Evolutionary conservation across 2,113 vertebrate genomes (phyloP).

Genomic region (Atherinomorus stipes): DNA sequence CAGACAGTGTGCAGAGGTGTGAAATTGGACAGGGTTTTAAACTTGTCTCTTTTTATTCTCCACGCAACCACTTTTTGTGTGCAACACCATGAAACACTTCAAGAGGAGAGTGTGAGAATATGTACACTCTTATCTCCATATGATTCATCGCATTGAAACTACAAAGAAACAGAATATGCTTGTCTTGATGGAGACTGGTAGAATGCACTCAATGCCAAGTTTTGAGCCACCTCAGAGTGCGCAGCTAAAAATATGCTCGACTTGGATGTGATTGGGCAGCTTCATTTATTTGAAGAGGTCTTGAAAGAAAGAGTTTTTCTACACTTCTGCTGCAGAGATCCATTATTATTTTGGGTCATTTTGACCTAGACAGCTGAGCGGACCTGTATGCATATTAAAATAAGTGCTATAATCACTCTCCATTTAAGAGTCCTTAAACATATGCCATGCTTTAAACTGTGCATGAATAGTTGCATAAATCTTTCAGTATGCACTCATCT

Average conservation of each 20-base stretch:
- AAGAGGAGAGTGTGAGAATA: neutral
- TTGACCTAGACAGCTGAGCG: constrained; percentile 27
- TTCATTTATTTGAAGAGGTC: constrained; percentile 9
- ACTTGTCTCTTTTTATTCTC: constrained; percentile 25
- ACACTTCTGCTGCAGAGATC: neutral
- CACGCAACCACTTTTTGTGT: constrained; percentile 22
- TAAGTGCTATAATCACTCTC: constrained; percentile 62
- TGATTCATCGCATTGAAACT: constrained; percentile 2
- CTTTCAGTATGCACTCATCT: constrained; percentile 76
- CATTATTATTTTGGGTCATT: constrained; percentile 20
- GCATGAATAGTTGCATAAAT: constrained; percentile 74
- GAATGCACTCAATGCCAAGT: constrained; percentile 2
- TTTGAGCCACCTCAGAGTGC: constrained; percentile 4
- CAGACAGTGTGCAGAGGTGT: constrained; percentile 50
- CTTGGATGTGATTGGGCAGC: neutral
- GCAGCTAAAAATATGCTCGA: constrained; percentile 12
- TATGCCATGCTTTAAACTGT: constrained; percentile 71
- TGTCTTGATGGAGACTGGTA: neutral
- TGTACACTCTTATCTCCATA: constrained; percentile 16
- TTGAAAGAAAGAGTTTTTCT: constrained; percentile 6
- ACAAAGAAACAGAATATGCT: constrained; percentile 21
- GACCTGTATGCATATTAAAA: constrained; percentile 62
- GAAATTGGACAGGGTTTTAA: constrained; percentile 61
- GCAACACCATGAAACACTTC: constrained; percentile 10
- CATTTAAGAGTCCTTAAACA: constrained; percentile 64